A percentile compares a stretch with the other conserved stretches of the same genome.
These are phyloP conservation scores for Apoda limacodes DNA, from an alignment of 2,888 invertebrate species.

Conservation along the genomic window DNA sequence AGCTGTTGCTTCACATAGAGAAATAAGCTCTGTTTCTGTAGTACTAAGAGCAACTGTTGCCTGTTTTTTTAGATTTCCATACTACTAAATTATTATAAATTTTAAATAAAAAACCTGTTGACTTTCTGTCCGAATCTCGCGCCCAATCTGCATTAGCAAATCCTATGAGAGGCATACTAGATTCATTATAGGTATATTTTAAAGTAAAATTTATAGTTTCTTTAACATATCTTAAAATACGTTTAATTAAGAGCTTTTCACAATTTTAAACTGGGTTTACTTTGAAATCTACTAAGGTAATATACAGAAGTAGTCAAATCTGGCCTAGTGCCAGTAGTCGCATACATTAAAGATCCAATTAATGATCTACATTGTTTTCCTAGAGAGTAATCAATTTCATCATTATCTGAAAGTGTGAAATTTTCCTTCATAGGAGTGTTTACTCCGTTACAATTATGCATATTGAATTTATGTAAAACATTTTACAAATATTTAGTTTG, in stretches of 20 bases:
- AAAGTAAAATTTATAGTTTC: conserved; percentile 8
- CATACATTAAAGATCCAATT: conserved; percentile 19
- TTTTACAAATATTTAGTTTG: conserved; percentile 11
- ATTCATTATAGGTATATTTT: conserved; percentile 3
- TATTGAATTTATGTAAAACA: conserved; percentile 11
- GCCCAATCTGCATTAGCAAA: conserved; percentile 13
- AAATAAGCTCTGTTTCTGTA: conserved; percentile 4
- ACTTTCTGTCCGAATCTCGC: conserved; percentile 13
- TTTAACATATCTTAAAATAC: conserved; percentile 13
- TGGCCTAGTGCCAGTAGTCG: conserved; percentile 12
- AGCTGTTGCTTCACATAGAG: conserved; percentile 3
- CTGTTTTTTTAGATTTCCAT: conserved; percentile 19
- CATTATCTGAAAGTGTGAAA: conserved; percentile 7
- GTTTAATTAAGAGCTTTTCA: conserved; percentile 13
- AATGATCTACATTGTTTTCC: conserved; percentile 14
- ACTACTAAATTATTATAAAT: conserved; percentile 11
- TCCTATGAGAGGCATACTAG: conserved; percentile 1
- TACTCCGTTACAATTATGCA: conserved; percentile 12
- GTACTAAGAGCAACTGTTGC: conserved; percentile 7
- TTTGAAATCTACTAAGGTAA: conserved; percentile 13
- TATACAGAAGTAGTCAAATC: conserved; percentile 12
- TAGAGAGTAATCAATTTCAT: conserved; percentile 8
- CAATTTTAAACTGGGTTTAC: conserved; percentile 8
- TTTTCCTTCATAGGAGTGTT: conserved; percentile 16
- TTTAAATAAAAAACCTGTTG: conserved; percentile 16